A percentile compares a stretch with the other conserved stretches of the same genome.
Conservation (phyloP, 2,797 vertebrate genomes). For the Adelosebastes latens region DNA sequence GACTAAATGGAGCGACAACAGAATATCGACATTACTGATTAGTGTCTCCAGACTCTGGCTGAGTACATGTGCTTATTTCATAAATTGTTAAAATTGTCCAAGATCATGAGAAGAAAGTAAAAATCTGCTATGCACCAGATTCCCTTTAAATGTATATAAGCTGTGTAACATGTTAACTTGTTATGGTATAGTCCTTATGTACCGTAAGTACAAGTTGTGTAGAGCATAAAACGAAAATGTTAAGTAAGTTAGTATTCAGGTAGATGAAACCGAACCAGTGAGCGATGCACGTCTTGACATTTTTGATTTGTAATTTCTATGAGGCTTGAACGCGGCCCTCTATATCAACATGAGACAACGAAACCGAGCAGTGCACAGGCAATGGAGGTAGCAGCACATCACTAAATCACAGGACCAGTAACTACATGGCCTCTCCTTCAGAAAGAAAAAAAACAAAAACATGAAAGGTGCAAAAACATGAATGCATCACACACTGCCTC, state of each 20-base stretch:
- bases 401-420: conserved; percentile 67
- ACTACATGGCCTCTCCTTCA: conserved; percentile 63
- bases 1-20: conserved; percentile 13
- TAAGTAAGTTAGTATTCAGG: conserved; percentile 6
- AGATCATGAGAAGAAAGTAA: conserved; percentile 29
- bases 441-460: conserved; percentile 51
- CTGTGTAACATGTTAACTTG: conserved; percentile 24
- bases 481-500: conserved; percentile 78
- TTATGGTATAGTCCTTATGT: conserved; percentile 20
- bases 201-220: conserved; percentile 22
- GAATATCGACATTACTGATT: conserved; percentile 2
- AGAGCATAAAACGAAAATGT: neutral
- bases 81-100: conserved; percentile 2
- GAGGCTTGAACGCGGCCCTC: conserved; percentile 23
- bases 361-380: conserved; percentile 66
- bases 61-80: neutral
- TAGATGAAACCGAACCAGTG: conserved; percentile 18
- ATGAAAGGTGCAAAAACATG: conserved; percentile 67
- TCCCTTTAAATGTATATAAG: neutral
- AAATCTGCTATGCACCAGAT: neutral
- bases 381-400: conserved; percentile 74
- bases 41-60: neutral
- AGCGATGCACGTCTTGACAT: conserved; percentile 16
- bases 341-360: conserved; percentile 27
- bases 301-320: conserved; percentile 4